Percentiles rank a stretch among this genome's conserved stretches.
These are phyloP conservation scores for Emydoidea blandingii DNA, from an alignment of 2,797 vertebrate species.

Conservation along the genomic window DNA sequence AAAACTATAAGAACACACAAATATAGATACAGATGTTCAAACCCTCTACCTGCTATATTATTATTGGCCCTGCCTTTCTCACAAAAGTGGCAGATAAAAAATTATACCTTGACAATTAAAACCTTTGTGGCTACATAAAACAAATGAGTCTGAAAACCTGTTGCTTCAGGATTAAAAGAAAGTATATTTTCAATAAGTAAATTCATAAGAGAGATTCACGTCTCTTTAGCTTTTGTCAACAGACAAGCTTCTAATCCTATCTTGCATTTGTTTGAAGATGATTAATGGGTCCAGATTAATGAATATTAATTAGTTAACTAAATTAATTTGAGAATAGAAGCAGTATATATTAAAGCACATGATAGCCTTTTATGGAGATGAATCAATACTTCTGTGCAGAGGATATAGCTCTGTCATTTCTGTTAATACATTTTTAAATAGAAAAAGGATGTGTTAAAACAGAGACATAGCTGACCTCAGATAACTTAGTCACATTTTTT, in stretches of 20 bases:
- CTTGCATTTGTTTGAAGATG: slow-evolving; percentile 21
- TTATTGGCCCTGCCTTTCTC: neutral
- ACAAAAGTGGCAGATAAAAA: neutral
- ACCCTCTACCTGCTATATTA: neutral
- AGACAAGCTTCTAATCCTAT: neutral
- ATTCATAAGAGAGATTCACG: neutral
- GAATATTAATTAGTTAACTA: slow-evolving; percentile 42
- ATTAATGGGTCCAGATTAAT: slow-evolving; percentile 39
- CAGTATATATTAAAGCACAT: neutral
- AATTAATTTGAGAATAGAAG: neutral
- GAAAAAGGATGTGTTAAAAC: neutral
- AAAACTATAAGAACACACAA: neutral
- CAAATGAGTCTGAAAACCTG: slow-evolving; percentile 14
- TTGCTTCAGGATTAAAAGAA: slow-evolving; percentile 18
- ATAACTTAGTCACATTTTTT: rapidly evolving
- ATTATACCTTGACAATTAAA: slow-evolving; percentile 6
- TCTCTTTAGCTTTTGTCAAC: slow-evolving; percentile 17
- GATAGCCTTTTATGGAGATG: neutral
- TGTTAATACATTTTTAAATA: neutral
- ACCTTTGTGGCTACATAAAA: neutral
- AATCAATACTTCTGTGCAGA: neutral
- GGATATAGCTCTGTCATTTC: neutral
- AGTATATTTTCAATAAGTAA: slow-evolving; percentile 4
- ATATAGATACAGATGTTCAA: neutral
- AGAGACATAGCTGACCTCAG: neutral